Evolutionary conservation across 2,113 vertebrate species (phyloP).

Genomic region (Ranitomeya imitator): DNA sequence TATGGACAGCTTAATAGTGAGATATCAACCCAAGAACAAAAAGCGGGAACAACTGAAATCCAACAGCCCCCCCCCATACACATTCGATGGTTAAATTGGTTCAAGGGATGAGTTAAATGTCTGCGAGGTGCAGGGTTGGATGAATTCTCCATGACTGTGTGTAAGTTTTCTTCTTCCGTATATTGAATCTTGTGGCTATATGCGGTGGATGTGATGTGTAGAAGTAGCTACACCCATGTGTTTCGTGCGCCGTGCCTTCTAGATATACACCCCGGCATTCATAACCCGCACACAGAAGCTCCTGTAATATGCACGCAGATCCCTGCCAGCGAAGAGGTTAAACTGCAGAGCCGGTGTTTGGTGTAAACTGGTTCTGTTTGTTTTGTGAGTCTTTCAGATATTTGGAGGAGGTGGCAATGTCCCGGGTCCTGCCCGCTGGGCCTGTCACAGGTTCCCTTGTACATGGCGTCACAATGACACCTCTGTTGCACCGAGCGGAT

Average conservation of each 20-base stretch:
- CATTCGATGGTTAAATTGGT: too few relatives aligned
- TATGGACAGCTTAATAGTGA: too few relatives aligned
- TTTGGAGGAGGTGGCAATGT: slow-evolving; percentile 40
- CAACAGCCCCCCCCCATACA: too few relatives aligned
- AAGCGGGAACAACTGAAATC: too few relatives aligned
- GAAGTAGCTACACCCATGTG: neutral
- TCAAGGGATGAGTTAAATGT: too few relatives aligned
- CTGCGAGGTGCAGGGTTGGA: too few relatives aligned
- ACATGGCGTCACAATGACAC: slow-evolving; percentile 41
- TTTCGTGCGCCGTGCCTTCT: neutral
- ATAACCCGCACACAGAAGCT: neutral
- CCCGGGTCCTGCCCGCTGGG: slow-evolving; percentile 17
- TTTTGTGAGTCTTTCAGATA: slow-evolving; percentile 49
- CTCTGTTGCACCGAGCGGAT: slow-evolving; percentile 28
- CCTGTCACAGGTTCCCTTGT: slow-evolving; percentile 38
- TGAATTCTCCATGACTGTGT: too few relatives aligned
- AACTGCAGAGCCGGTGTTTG: slow-evolving; percentile 16
- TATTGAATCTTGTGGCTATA: neutral
- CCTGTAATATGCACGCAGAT: neutral
- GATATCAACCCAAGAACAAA: too few relatives aligned
- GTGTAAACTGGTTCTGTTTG: slow-evolving; percentile 57
- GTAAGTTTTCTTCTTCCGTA: too few relatives aligned
- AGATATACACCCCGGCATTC: neutral
- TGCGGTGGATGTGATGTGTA: neutral
- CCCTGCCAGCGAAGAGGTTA: slow-evolving; percentile 32